A percentile compares a stretch with the other conserved stretches of the same genome.
Evolutionary conservation across 92 coral and sea anemone genomes (phyloP).

Genomic region (Actinostola sp.): DNA sequence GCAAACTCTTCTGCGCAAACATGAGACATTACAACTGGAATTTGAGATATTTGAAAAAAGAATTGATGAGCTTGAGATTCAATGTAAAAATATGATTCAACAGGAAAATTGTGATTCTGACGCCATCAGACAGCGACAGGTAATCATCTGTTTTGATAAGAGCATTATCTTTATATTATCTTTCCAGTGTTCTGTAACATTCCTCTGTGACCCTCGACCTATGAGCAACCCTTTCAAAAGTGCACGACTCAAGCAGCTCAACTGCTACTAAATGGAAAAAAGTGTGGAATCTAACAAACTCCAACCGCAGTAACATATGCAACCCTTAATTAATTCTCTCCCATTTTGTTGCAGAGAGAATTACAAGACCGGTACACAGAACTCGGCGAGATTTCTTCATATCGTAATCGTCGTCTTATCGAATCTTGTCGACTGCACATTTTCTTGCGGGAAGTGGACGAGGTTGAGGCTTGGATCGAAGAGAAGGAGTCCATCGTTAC

Average conservation of each 20-base stretch:
- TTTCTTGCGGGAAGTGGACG: constrained; percentile 90
- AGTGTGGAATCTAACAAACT: too few relatives aligned
- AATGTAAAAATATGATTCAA: constrained; percentile 56
- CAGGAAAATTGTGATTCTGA: constrained; percentile 71
- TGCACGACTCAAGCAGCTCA: too few relatives aligned
- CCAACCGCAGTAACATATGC: not conserved
- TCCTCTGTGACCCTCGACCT: too few relatives aligned
- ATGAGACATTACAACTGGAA: constrained; percentile 85
- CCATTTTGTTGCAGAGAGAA: constrained; percentile 8
- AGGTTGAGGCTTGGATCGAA: constrained; percentile 92
- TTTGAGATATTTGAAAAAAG: constrained; percentile 68
- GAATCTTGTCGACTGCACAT: constrained; percentile 78
- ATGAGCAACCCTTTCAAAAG: too few relatives aligned
- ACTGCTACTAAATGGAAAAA: too few relatives aligned
- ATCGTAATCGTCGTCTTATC: constrained; percentile 74
- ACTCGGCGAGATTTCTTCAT: constrained; percentile 61
- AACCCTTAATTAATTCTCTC: not conserved
- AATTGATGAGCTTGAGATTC: constrained; percentile 58
- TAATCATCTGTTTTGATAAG: too few relatives aligned
- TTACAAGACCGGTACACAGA: constrained; percentile 63
- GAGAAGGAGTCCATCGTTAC: constrained; percentile 80
- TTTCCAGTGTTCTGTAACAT: too few relatives aligned
- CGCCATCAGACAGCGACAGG: constrained; percentile 51
- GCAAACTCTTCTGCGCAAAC: constrained; percentile 81
- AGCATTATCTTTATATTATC: too few relatives aligned